A percentile compares a stretch with the other conserved stretches of the same genome.
phyloP scores from a whole-genome alignment of 2,113 vertebrate genomes.

The Engraulis encrasicolus region DNA sequence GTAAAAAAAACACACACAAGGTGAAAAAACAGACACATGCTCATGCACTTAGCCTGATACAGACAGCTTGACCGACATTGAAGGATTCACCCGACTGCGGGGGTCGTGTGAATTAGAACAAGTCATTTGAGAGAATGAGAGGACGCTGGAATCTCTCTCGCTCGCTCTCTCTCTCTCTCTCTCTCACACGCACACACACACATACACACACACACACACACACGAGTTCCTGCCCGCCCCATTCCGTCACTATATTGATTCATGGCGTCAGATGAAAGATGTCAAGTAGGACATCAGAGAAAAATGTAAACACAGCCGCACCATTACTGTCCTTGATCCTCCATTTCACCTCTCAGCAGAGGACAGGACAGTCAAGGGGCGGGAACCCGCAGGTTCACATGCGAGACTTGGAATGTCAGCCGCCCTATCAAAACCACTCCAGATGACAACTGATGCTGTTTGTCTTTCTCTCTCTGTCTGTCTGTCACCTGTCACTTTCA shows the following conservation, averaged over 20 bases:
- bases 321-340: slow-evolving; percentile 65
- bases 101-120: slow-evolving; percentile 64
- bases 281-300: slow-evolving; percentile 69
- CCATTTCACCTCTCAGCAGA: slow-evolving; percentile 43
- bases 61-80: slow-evolving; percentile 45
- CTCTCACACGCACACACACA: no score
- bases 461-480: background rate
- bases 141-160: slow-evolving; percentile 64
- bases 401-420: slow-evolving; percentile 39
- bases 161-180: no score
- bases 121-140: slow-evolving; percentile 53
- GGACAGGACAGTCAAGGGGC: slow-evolving; percentile 32
- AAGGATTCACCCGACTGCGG: slow-evolving; percentile 50
- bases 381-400: slow-evolving; percentile 31
- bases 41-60: slow-evolving; percentile 42
- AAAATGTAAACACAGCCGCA: slow-evolving; percentile 73
- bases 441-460: background rate
- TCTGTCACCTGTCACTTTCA: background rate
- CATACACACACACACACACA: no score
- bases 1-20: slow-evolving; percentile 38
- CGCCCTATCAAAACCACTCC: slow-evolving; percentile 24
- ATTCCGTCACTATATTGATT: slow-evolving; percentile 64
- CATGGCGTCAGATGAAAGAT: slow-evolving; percentile 63
- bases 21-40: background rate
- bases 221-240: slow-evolving; percentile 57